phyloP scores from a whole-genome alignment of 2,888 invertebrate species.

The Pheosia tremula region DNA sequence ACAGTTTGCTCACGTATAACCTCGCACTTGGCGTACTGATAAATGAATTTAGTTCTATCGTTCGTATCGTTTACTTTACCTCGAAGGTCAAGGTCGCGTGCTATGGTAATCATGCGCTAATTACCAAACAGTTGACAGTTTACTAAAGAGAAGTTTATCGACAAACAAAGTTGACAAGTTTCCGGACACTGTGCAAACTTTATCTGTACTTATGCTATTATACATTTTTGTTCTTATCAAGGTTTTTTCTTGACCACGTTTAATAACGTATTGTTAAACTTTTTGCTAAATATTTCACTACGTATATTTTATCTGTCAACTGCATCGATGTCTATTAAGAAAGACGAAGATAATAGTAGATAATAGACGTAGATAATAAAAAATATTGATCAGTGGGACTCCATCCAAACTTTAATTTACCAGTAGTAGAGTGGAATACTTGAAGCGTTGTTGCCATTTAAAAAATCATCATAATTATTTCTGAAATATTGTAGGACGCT shows the following conservation, averaged over 20 bases:
- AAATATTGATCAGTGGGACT: too few relatives aligned
- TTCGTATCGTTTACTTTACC: conserved; percentile 11
- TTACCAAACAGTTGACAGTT: not conserved
- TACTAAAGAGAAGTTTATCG: not conserved
- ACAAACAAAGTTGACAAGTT: not conserved
- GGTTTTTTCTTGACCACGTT: not conserved
- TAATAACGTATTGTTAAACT: not conserved
- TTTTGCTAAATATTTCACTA: not conserved
- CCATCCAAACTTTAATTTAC: too few relatives aligned
- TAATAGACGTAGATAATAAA: too few relatives aligned
- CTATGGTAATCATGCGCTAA: conserved; percentile 8
- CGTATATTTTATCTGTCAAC: not conserved
- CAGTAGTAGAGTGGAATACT: too few relatives aligned
- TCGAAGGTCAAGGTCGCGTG: conserved; percentile 30
- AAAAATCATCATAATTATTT: too few relatives aligned
- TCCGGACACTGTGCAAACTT: too few relatives aligned
- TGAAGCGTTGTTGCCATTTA: too few relatives aligned
- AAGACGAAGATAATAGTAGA: too few relatives aligned
- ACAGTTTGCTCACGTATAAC: too few relatives aligned
- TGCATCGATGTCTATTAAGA: not conserved
- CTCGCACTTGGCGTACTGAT: too few relatives aligned
- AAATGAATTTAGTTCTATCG: not conserved
- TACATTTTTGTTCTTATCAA: not conserved
- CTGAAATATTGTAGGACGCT: too few relatives aligned
- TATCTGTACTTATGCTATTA: not conserved